phyloP scores from a whole-genome alignment of 2,113 vertebrate genomes.

The Anthoscopus minutus region DNA sequence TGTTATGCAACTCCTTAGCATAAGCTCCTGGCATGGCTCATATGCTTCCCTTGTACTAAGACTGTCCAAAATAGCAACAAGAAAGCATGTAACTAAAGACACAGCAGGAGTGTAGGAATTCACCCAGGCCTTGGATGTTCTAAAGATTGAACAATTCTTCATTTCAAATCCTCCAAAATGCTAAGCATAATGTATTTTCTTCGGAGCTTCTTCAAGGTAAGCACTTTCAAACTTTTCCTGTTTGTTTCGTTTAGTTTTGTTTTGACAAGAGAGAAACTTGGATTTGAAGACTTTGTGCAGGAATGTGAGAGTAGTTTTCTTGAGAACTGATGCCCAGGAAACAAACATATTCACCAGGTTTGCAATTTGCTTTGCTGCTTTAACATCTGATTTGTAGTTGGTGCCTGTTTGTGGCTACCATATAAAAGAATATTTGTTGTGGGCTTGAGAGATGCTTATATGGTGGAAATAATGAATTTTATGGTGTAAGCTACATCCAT shows the following conservation, averaged over 20 bases:
- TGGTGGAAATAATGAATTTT: neutral
- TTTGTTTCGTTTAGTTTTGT: neutral
- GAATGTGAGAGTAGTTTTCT: constrained; percentile 7
- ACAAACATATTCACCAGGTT: neutral
- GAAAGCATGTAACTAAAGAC: constrained; percentile 72
- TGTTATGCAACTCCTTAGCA: constrained; percentile 79
- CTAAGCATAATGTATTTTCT: constrained; percentile 81
- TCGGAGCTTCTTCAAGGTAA: constrained; percentile 85
- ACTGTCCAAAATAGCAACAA: constrained; percentile 81
- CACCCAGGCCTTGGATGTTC: constrained; percentile 56
- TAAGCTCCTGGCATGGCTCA: constrained; percentile 75
- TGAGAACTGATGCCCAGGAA: neutral
- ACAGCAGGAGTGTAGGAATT: constrained; percentile 66
- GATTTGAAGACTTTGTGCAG: neutral
- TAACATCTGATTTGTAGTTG: neutral
- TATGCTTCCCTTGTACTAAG: constrained; percentile 71
- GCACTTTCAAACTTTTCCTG: constrained; percentile 57
- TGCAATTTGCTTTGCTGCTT: neutral
- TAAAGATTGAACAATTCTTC: constrained; percentile 25
- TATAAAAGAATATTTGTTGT: neutral
- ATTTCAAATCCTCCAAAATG: constrained; percentile 71
- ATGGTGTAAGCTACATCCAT: neutral
- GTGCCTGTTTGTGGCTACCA: neutral
- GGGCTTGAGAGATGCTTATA: neutral
- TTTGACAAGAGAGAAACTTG: neutral